phyloP scores from a whole-genome alignment of 2,797 vertebrate genomes.

The Martes flavigula region DNA sequence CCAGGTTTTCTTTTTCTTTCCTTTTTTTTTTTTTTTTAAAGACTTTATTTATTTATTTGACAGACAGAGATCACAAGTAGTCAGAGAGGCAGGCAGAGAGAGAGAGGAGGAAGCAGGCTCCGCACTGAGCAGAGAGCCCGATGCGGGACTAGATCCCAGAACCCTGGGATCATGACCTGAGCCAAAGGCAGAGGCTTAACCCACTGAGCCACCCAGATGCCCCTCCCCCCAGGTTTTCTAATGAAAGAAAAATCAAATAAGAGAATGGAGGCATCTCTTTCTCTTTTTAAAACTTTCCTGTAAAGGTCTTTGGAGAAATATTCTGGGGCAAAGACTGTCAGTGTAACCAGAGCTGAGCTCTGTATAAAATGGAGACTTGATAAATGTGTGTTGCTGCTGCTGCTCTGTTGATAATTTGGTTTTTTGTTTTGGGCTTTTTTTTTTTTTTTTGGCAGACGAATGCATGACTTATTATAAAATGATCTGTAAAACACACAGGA shows the following conservation, averaged over 20 bases:
- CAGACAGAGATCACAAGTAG: too few relatives aligned
- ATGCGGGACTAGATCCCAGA: too few relatives aligned
- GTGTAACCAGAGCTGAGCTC: neutral
- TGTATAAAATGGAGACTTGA: neutral
- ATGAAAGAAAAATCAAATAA: constrained; percentile 12
- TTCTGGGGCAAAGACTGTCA: neutral
- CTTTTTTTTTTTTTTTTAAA: too few relatives aligned
- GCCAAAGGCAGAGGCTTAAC: too few relatives aligned
- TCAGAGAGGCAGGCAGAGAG: too few relatives aligned
- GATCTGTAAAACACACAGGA: neutral
- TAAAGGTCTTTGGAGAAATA: constrained; percentile 39
- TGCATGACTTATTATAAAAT: neutral
- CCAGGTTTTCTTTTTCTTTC: neutral
- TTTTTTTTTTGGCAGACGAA: neutral
- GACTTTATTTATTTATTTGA: too few relatives aligned
- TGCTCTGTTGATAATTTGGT: neutral
- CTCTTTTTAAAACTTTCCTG: neutral
- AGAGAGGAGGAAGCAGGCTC: too few relatives aligned
- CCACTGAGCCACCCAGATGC: too few relatives aligned
- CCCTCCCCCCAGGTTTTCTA: neutral
- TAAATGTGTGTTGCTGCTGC: neutral
- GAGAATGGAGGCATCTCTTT: neutral
- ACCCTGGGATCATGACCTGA: too few relatives aligned
- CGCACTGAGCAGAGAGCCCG: too few relatives aligned
- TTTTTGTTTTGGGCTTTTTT: neutral